These are phyloP conservation scores for Tachina grossa DNA, from an alignment of 2,888 invertebrate genomes.

Conservation along the genomic window DNA sequence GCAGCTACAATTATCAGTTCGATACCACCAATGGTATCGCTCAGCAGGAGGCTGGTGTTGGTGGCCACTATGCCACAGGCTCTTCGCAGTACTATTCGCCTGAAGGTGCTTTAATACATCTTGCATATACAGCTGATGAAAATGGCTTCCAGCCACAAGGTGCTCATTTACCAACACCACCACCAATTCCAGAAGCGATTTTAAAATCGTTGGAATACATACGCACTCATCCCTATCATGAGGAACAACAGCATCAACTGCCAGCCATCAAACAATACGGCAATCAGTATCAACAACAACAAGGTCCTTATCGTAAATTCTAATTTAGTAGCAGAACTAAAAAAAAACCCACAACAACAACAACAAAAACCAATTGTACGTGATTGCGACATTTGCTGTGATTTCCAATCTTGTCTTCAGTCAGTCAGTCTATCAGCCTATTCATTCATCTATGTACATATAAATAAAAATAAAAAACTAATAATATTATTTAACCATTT, in stretches of 20 bases:
- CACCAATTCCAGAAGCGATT: slow-evolving; percentile 80
- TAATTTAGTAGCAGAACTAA: slow-evolving; percentile 51
- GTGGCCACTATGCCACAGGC: slow-evolving; percentile 85
- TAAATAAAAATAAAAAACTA: slow-evolving; percentile 8
- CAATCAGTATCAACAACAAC: slow-evolving; percentile 62
- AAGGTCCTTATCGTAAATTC: slow-evolving; percentile 70
- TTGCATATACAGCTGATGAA: slow-evolving; percentile 85
- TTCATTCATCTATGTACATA: slow-evolving; percentile 5
- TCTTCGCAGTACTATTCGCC: slow-evolving; percentile 84
- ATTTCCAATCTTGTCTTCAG: slow-evolving; percentile 61
- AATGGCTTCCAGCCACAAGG: slow-evolving; percentile 84
- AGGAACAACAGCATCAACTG: slow-evolving; percentile 72
- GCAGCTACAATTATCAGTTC: slow-evolving; percentile 83
- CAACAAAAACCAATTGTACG: slow-evolving; percentile 59
- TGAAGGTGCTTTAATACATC: slow-evolving; percentile 83
- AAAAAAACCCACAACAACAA: not conserved
- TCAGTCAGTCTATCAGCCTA: slow-evolving; percentile 2
- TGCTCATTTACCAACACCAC: slow-evolving; percentile 81
- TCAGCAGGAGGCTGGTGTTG: slow-evolving; percentile 84
- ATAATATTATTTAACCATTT: slow-evolving; percentile 32
- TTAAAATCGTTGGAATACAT: slow-evolving; percentile 80
- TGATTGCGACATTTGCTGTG: slow-evolving; percentile 69
- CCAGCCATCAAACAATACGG: slow-evolving; percentile 44
- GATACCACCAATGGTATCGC: slow-evolving; percentile 86
- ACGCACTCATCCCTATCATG: slow-evolving; percentile 79